A percentile compares a stretch with the other conserved stretches of the same genome.
phyloP scores from a whole-genome alignment of 2,113 vertebrate genomes.

The Labeo rohita region DNA sequence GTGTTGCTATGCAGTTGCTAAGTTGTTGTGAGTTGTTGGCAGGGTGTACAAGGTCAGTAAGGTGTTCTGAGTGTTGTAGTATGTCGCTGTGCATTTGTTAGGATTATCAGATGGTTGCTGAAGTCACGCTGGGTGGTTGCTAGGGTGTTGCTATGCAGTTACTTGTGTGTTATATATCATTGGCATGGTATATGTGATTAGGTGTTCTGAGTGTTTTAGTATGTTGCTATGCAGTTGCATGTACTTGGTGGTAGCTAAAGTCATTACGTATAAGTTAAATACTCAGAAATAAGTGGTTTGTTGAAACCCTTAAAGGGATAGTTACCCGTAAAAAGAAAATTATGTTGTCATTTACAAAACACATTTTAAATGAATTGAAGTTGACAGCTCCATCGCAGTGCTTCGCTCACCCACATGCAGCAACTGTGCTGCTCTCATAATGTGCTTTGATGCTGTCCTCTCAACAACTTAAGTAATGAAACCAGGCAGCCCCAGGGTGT shows the following conservation, averaged over 20 bases:
- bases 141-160: neutral
- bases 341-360: neutral
- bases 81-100: too few relatives aligned
- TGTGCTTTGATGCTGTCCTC: slow-evolving; percentile 62
- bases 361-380: neutral
- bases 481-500: slow-evolving; percentile 75
- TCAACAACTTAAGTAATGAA: slow-evolving; percentile 72
- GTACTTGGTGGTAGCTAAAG: too few relatives aligned
- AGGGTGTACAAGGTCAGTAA: too few relatives aligned
- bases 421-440: slow-evolving; percentile 56
- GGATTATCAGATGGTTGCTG: too few relatives aligned
- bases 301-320: neutral
- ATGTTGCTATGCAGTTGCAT: too few relatives aligned
- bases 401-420: neutral
- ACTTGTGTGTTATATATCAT: too few relatives aligned
- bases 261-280: neutral
- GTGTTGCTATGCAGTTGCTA: neutral
- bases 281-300: neutral
- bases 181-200: too few relatives aligned
- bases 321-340: neutral
- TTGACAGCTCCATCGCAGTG: neutral
- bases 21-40: neutral
- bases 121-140: too few relatives aligned
- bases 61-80: too few relatives aligned
- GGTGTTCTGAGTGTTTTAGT: too few relatives aligned